phyloP scores from a whole-genome alignment of 2,797 vertebrate genomes.

The Rhabdomys pumilio region DNA sequence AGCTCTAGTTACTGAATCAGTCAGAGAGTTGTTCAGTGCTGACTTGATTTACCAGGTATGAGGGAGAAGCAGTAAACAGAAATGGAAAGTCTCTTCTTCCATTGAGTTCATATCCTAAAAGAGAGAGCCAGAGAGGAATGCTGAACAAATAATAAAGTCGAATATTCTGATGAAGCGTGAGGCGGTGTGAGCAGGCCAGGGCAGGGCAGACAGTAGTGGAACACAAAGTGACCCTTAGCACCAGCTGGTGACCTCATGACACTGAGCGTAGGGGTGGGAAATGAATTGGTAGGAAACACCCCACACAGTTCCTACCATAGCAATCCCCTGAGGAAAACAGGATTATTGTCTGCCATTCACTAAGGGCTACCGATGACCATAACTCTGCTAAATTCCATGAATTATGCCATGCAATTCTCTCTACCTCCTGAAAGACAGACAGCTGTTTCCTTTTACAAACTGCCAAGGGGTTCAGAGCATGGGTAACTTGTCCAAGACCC shows the following conservation, averaged over 20 bases:
- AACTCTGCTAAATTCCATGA: not conserved
- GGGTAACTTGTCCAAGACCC: conserved; percentile 41
- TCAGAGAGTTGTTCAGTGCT: conserved; percentile 36
- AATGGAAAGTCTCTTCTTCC: not conserved
- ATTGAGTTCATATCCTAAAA: not conserved
- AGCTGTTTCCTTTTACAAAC: conserved; percentile 27
- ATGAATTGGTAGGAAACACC: conserved; percentile 55
- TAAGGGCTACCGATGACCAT: not conserved
- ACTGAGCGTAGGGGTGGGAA: not conserved
- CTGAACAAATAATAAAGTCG: not conserved
- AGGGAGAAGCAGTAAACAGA: not conserved
- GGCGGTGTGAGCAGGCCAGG: not conserved
- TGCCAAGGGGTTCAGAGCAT: conserved; percentile 26
- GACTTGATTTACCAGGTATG: not conserved
- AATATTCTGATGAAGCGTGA: conserved; percentile 11
- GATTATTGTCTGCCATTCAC: not conserved
- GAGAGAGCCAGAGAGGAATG: conserved; percentile 1
- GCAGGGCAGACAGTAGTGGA: not conserved
- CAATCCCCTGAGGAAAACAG: conserved; percentile 17
- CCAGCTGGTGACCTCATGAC: conserved; percentile 14
- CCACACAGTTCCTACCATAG: not conserved
- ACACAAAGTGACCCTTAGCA: conserved; percentile 26
- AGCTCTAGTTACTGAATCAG: not conserved
- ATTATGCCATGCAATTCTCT: conserved; percentile 29
- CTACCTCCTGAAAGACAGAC: not conserved